Evolutionary conservation across 2,797 vertebrate species (phyloP), one percentile per base, ranked within the genome.

Genomic region (Myoxocephalus aenaeus): DNA sequence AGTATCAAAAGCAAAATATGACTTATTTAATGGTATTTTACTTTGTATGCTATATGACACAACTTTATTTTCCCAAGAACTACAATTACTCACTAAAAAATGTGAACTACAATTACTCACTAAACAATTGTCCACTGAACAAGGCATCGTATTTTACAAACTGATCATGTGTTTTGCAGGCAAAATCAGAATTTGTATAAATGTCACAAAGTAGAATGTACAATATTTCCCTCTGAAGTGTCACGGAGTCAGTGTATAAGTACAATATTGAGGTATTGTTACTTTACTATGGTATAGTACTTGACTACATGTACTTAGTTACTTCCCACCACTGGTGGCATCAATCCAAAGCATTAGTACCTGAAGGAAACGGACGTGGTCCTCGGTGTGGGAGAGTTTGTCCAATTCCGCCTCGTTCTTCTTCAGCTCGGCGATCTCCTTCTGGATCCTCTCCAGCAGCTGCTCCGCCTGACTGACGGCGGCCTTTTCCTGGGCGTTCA

Each of bases 361-460:
- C 93, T 95, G 92, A 0, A 95, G 89, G 78, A 96, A 96, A 4
- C 88, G 81, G 83, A 96, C 83, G n/a, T 95, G 89, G 50, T 93
- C 94, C 1, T 90, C 91, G 0, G 90, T 90, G 56, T 90, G 83
- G 14, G 91, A 92, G 3, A 96, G 92, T 22, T 83, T 87, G 29
- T 91, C 92, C 48, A 95, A 72, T 70, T 93, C 90, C 0, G 84
- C 8, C 18, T 94, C 94, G 29, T 77, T 87, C 68, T 84, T 94
- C 85, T 92, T 95, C 78, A 96, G 90, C 65, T 95, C 93, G 0
- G 65, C n/a, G 0, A 96, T 93, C 86, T 96, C 96, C 86, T 92
- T 93, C 75, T 96, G 95, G 78, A 97, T 90, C 42, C 92, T 94
- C 46, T 93, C 91, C 87, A 96, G 87, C 65, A 96, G 88, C 72